Evolutionary conservation across 2,113 vertebrate genomes (phyloP).

Genomic region (Antigone vipio): DNA sequence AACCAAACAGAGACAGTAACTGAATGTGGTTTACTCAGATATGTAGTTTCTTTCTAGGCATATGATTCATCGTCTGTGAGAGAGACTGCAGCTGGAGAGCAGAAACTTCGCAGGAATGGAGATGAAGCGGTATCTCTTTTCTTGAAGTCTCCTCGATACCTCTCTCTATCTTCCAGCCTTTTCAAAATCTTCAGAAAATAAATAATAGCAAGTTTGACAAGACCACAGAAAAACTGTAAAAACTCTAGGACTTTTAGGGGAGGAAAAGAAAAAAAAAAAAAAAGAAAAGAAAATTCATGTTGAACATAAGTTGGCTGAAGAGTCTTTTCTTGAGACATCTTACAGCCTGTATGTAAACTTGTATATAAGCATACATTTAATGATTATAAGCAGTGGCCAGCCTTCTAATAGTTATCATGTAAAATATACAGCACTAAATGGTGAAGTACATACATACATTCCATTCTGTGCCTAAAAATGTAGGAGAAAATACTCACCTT

Average conservation of each 20-base stretch:
- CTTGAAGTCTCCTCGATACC: not conserved
- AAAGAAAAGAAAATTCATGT: not conserved
- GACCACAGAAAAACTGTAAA: not conserved
- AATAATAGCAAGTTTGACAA: not conserved
- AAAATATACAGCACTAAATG: not conserved
- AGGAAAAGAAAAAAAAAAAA: not conserved
- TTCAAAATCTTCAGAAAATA: conserved; percentile 1
- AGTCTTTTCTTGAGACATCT: not conserved
- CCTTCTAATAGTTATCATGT: not conserved
- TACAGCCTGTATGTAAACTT: not conserved
- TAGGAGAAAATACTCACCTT: not conserved
- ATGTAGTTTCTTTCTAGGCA: conserved; percentile 63
- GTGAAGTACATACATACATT: not conserved
- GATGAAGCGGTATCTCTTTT: not conserved
- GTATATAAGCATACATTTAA: not conserved
- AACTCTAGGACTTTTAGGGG: not conserved
- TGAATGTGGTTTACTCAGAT: conserved; percentile 60
- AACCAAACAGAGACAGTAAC: conserved; percentile 66
- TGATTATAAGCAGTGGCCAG: not conserved
- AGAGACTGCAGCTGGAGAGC: conserved; percentile 46
- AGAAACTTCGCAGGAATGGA: not conserved
- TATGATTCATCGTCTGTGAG: conserved; percentile 64
- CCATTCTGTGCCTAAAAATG: not conserved
- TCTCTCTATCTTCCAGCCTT: not conserved
- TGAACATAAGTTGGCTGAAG: not conserved